phyloP scores from a whole-genome alignment of 2,888 invertebrate species.

The Allophyes oxyacanthae region DNA sequence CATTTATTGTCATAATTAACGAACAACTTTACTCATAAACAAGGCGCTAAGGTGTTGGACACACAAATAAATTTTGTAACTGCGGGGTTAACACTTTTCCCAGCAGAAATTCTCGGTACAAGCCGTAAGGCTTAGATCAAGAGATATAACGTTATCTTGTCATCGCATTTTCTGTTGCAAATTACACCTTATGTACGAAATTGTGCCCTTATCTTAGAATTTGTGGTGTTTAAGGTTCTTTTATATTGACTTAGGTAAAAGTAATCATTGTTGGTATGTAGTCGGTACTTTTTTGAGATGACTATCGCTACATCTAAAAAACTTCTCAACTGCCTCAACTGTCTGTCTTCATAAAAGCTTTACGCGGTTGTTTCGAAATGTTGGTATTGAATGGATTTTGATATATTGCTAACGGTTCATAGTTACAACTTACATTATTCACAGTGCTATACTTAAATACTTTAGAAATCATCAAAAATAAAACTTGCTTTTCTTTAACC shows the following conservation, averaged over 20 bases:
- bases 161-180: constrained; percentile 41
- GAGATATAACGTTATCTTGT: constrained; percentile 40
- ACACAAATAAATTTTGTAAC: constrained; percentile 21
- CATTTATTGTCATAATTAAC: not conserved
- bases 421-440: too few relatives aligned
- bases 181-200: constrained; percentile 34
- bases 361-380: too few relatives aligned
- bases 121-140: constrained; percentile 22
- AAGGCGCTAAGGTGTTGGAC: not conserved
- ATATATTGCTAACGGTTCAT: too few relatives aligned
- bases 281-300: constrained; percentile 19
- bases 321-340: too few relatives aligned
- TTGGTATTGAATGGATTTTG: too few relatives aligned
- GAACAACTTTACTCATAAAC: not conserved
- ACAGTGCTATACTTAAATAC: too few relatives aligned
- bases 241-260: constrained; percentile 12
- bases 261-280: constrained; percentile 13
- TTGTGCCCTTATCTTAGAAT: constrained; percentile 4
- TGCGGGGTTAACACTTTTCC: constrained; percentile 26
- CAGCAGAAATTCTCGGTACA: constrained; percentile 28
- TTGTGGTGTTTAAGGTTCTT: not conserved
- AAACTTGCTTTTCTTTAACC: too few relatives aligned
- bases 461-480: too few relatives aligned
- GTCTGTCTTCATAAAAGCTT: too few relatives aligned
- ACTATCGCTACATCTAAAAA: constrained; percentile 19